Evolutionary conservation across 2,113 vertebrate species (phyloP).

Genomic region (Todiramphus chloris): DNA sequence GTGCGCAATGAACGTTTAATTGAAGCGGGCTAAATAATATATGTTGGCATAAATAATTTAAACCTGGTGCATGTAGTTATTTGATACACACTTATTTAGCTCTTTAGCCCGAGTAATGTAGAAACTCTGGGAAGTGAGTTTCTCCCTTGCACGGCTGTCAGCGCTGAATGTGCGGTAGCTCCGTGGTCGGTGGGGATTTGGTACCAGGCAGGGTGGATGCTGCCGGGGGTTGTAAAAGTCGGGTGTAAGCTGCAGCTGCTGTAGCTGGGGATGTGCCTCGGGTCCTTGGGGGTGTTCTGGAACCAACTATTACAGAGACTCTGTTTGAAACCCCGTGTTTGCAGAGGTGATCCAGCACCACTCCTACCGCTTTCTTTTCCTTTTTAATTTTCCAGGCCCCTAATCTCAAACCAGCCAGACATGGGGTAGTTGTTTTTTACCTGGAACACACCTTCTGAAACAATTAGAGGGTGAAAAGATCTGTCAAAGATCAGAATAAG

Average conservation of each 20-base stretch:
- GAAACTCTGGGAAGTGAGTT: too few species aligned
- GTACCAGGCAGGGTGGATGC: neutral
- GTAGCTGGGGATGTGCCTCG: rapidly evolving
- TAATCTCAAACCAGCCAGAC: neutral
- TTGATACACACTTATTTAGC: too few species aligned
- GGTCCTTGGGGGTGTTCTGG: neutral
- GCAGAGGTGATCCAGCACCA: rapidly evolving
- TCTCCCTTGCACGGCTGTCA: rapidly evolving
- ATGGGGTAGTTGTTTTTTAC: neutral
- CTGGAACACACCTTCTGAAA: neutral
- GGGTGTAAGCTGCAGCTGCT: rapidly evolving
- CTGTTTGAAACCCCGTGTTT: neutral
- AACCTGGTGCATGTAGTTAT: rapidly evolving
- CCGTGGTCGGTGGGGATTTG: rapidly evolving
- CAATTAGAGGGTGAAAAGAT: neutral
- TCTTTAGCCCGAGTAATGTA: neutral
- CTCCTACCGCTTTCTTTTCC: neutral
- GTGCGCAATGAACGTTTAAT: rapidly evolving
- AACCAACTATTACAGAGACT: neutral
- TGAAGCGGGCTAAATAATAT: neutral
- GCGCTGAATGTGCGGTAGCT: neutral
- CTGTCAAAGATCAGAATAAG: neutral
- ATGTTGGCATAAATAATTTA: neutral
- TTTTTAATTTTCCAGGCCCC: neutral
- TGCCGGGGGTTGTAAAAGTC: neutral